phyloP scores from a whole-genome alignment of 1,140 invertebrate genomes.

The Amphibalanus amphitrite region DNA sequence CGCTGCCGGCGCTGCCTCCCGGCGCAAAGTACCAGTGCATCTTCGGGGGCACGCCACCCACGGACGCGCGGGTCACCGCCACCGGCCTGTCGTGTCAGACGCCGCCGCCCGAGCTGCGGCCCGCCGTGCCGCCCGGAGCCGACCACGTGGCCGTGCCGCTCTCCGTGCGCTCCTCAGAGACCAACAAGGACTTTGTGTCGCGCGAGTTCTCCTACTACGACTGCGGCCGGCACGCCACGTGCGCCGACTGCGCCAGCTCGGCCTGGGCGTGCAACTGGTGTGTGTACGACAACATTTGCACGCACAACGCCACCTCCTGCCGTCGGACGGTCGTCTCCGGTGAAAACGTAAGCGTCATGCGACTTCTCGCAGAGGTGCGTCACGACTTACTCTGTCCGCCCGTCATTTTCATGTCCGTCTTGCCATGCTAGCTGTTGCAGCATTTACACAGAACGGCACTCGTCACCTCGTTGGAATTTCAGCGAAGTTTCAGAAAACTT shows the following conservation, averaged over 20 bases:
- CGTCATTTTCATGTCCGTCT: no score
- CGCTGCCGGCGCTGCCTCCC: conserved; percentile 65
- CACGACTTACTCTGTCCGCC: no score
- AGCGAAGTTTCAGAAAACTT: no score
- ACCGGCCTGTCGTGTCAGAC: conserved; percentile 66
- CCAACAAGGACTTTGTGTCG: conserved; percentile 88
- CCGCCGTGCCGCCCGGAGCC: conserved; percentile 45
- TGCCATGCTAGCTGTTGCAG: no score
- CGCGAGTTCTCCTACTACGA: conserved; percentile 86
- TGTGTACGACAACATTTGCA: conserved; percentile 85
- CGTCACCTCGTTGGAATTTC: no score
- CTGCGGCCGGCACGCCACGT: conserved; percentile 70
- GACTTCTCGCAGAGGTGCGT: no score
- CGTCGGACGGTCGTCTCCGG: conserved; percentile 63
- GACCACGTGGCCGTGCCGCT: conserved; percentile 82
- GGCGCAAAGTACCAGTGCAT: conserved; percentile 89
- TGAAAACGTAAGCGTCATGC: conserved; percentile 43
- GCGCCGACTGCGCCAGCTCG: conserved; percentile 65
- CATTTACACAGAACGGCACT: no score
- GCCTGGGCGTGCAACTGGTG: conserved; percentile 93
- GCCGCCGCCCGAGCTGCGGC: conserved; percentile 53
- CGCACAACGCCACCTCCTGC: conserved; percentile 64
- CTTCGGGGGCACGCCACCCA: conserved; percentile 44
- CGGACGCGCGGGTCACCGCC: conserved; percentile 61
- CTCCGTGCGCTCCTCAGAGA: conserved; percentile 81